Evolutionary conservation across 2,113 vertebrate genomes (phyloP), one percentile per base, ranked within the genome.

Genomic region (Tachysurus vachellii): DNA sequence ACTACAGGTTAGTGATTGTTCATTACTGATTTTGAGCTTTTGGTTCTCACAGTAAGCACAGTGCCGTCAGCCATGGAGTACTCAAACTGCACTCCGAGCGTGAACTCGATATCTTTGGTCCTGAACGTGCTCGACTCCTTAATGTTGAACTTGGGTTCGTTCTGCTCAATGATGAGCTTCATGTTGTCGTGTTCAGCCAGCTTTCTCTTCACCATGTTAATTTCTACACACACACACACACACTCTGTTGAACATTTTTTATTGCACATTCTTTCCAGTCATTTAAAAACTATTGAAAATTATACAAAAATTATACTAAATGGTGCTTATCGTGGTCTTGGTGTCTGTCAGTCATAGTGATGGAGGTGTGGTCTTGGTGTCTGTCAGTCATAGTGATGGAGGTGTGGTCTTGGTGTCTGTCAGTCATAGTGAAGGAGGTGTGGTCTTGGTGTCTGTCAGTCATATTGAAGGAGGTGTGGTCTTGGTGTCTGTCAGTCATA

Each of bases 41-140:
- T 13, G 36, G 4, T 31, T 54, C 97, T 97, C 94, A 99, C 98
- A 0, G 13, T 85, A 85, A 99, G 76, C 81, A 98, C 97, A 9
- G 98, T 99, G 85, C 98, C 98, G 31, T 99, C 98, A 28, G 97
- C 97, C 53, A 99, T 90, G 75, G 92, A 94, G 91, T 98, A 98
- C 0, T 95, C 94, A 88, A 99, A 99, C 80, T 0, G 84, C 84
- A 95, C 96, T 8, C 96, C 97, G 86, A 98, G 93, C 0, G 95
- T 97, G 90, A 99, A 98, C 88, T 96, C 92, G 9, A 98, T 68
- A 0, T 98, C 96, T 16, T 95, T 31, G 31, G 0, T 96, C 73
- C 98, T 95, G 91, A 99, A 99, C 17, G 31, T 92, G 80, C 98
- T 99, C 85, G 91, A 93, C 93, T 99, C 98, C 88, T 97, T 97